These are phyloP conservation scores for Bombus superbus DNA, from an alignment of 1,140 invertebrate species.

Conservation along the genomic window DNA sequence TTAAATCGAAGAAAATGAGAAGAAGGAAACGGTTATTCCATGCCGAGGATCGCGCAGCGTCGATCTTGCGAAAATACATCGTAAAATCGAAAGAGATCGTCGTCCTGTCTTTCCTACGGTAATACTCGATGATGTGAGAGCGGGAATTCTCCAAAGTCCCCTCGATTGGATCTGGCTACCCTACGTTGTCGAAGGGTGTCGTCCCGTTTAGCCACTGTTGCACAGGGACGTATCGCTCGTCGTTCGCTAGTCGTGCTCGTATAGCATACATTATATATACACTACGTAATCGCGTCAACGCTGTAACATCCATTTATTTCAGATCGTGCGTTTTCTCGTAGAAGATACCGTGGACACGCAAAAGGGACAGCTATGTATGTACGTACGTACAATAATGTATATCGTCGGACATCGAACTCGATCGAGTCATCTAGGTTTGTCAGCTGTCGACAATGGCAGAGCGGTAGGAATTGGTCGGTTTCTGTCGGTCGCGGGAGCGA, in stretches of 20 bases:
- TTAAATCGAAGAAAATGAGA: background rate
- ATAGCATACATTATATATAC: background rate
- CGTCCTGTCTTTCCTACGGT: background rate
- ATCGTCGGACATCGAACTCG: background rate
- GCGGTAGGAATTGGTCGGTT: background rate
- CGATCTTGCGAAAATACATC: background rate
- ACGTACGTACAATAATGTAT: no score
- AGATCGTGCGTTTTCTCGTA: no score
- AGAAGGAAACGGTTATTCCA: background rate
- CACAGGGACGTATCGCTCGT: slow-evolving; percentile 13
- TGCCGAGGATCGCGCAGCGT: background rate
- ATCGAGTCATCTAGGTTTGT: background rate
- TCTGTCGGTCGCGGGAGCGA: background rate
- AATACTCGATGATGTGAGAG: background rate
- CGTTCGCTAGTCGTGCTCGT: background rate
- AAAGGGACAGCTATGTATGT: no score
- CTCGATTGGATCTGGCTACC: slow-evolving; percentile 22
- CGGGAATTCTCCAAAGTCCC: slow-evolving; percentile 18
- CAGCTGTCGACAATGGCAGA: background rate
- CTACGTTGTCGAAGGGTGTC: slow-evolving; percentile 22
- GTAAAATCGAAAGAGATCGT: background rate
- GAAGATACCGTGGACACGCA: no score
- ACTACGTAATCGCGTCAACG: no score
- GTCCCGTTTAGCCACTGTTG: background rate
- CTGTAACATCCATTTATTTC: no score